Conservation (phyloP, 53 echinoderm and acorn worm genomes). For the Pentamera pediparva region DNA sequence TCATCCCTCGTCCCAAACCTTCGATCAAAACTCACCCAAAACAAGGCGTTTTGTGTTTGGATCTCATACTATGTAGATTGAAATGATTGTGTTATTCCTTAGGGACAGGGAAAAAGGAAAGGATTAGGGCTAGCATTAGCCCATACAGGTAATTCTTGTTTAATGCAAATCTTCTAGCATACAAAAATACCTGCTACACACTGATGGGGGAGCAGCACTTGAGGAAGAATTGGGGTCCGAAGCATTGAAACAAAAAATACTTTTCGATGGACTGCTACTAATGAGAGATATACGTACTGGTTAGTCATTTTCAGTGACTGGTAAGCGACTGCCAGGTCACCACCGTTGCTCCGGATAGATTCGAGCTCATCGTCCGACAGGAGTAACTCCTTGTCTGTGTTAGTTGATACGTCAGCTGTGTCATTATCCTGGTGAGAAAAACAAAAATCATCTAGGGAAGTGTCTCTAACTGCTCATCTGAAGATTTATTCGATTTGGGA, state of each 20-base stretch:
- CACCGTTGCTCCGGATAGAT: constrained; percentile 44
- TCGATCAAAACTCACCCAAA: no score
- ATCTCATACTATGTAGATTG: no score
- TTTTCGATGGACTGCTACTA: background rate
- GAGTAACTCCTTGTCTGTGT: constrained; percentile 68
- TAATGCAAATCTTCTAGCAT: no score
- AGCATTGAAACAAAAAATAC: background rate
- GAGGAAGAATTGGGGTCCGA: background rate
- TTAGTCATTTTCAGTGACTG: constrained; percentile 85
- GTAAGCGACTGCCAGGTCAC: constrained; percentile 71
- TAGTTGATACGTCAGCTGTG: constrained; percentile 52
- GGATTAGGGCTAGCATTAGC: no score
- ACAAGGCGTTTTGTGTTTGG: no score
- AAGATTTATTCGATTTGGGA: no score
- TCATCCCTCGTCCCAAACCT: no score
- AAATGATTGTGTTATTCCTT: no score
- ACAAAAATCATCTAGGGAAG: background rate
- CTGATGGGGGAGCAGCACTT: no score
- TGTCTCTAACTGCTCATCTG: background rate
- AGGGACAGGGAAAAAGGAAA: no score
- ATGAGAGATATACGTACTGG: constrained; percentile 67
- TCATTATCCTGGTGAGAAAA: constrained; percentile 46
- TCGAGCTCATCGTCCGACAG: constrained; percentile 64
- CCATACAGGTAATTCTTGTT: no score
- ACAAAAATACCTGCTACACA: no score